Percentiles rank a stretch among this genome's conserved stretches.
phyloP scores from a whole-genome alignment of 2,888 invertebrate genomes.

The Eristalis tenax region DNA sequence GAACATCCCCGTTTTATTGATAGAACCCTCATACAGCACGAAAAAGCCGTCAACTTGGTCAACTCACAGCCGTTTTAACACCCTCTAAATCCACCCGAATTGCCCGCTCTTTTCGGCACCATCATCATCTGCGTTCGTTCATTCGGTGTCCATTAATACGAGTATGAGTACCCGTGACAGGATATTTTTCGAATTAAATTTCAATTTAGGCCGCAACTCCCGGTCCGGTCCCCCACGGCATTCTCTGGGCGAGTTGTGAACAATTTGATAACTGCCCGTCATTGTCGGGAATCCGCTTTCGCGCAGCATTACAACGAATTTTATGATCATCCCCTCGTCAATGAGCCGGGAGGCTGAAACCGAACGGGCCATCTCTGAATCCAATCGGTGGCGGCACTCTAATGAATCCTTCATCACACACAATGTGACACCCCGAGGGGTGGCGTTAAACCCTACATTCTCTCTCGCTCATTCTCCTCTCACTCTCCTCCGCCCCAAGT shows the following conservation, averaged over 20 bases:
- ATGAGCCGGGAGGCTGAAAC: not conserved
- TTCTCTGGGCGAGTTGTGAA: not conserved
- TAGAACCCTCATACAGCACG: too few species aligned
- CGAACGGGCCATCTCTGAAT: not conserved
- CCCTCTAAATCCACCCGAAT: not conserved
- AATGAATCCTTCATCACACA: slow-evolving; percentile 51
- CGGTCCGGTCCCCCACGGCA: not conserved
- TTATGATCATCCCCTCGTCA: slow-evolving; percentile 45
- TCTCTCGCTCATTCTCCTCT: not conserved
- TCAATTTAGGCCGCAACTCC: not conserved
- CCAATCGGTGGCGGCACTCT: slow-evolving; percentile 8
- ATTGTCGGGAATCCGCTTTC: slow-evolving; percentile 47
- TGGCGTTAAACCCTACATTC: not conserved
- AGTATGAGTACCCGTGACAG: not conserved
- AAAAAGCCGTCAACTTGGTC: too few species aligned
- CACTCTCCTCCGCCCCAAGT: not conserved
- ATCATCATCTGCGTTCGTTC: not conserved
- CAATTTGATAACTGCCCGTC: not conserved
- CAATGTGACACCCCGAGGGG: not conserved
- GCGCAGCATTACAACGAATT: slow-evolving; percentile 47
- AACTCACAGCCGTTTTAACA: not conserved
- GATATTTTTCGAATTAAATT: not conserved
- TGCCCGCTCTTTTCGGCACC: not conserved
- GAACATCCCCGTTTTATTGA: too few species aligned
- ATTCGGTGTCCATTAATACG: not conserved